phyloP scores from a whole-genome alignment of 2,888 invertebrate genomes.

The Fragum fragum region DNA sequence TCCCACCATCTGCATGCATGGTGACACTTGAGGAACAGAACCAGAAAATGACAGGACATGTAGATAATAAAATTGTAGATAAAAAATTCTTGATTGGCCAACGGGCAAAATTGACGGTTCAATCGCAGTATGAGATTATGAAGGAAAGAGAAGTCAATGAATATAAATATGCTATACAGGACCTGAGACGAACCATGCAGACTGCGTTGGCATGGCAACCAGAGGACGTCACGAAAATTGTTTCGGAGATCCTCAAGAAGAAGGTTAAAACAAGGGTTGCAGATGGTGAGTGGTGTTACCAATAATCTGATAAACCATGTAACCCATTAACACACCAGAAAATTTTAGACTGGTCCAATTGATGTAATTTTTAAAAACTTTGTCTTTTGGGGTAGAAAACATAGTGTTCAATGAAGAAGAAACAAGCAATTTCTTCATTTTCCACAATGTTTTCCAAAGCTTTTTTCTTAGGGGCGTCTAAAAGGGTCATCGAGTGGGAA shows the following conservation, averaged over 20 bases:
- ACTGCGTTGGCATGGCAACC: conserved; percentile 77
- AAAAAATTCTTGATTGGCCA: conserved; percentile 69
- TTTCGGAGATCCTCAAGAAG: conserved; percentile 57
- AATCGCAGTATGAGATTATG: conserved; percentile 70
- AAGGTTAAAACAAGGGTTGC: not conserved
- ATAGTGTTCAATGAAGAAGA: no score
- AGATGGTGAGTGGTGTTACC: not conserved
- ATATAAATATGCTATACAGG: conserved; percentile 69
- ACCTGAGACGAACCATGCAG: conserved; percentile 68
- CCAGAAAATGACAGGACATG: conserved; percentile 63
- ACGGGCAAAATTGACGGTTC: conserved; percentile 73
- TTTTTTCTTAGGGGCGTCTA: no score
- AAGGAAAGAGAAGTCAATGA: conserved; percentile 58
- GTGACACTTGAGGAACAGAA: conserved; percentile 55
- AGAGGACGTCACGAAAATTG: conserved; percentile 70
- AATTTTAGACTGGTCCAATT: no score
- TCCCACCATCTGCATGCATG: conserved; percentile 81
- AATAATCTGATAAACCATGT: no score
- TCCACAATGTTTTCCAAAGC: no score
- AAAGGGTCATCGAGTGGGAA: no score
- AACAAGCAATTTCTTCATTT: no score
- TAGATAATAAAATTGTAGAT: conserved; percentile 52
- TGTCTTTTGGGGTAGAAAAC: no score
- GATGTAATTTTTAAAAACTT: no score
- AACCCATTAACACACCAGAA: no score